Base-by-base conservation (phyloP, 2,797 vertebrate genomes). In the Scleropages formosus region DNA sequence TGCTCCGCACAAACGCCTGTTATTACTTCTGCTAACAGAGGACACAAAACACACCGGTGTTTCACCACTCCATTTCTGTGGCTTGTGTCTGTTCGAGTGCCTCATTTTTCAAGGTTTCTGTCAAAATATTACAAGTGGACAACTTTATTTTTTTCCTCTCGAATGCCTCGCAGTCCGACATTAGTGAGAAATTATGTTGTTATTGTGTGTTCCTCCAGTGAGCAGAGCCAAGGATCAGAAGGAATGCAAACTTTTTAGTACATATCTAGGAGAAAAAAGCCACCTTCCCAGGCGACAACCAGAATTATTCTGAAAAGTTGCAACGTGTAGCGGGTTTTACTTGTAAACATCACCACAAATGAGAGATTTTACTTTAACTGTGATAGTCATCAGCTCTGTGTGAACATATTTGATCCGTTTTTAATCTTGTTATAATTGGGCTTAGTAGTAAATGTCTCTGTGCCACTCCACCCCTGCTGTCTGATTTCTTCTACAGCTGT, bases 381-480 rank as follows among this genome's bases (percentile, higher is more conserved):
- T 77, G 78, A 78, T 59, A 46, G 39, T 71, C 59, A 56, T 51
- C 58, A 53, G 27, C 72, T 84, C 70, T 78, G 70, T 61, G 73
- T 80, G 79, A 83, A 78, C 76, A 76, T 82, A 81, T 87, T 75
- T 81, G 75, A 85, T 84, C 77, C 79, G 66, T 78, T 61, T 85
- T 84, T 85, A 85, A 85, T 88, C 87, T 88, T 80, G 74, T 79
- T 84, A 80, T 87, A 87, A 88, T 86, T 86, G 78, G 80, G 75
- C 75, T 72, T 22, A 7, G 15, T 81, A 78, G 74, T 62, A 75
- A 59, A 51, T 74, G 44, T 66, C 62, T 39, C 20, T 61, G 74
- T 22, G 75, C 39, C 44, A 56, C 66, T 22, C 46, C 47, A 66
- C 78, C 61, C 73, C 69, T 58, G n/a, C 46, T 27, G 67, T 62